Evolutionary conservation across 2,113 vertebrate genomes (phyloP).

Genomic region (Helogale parvula): DNA sequence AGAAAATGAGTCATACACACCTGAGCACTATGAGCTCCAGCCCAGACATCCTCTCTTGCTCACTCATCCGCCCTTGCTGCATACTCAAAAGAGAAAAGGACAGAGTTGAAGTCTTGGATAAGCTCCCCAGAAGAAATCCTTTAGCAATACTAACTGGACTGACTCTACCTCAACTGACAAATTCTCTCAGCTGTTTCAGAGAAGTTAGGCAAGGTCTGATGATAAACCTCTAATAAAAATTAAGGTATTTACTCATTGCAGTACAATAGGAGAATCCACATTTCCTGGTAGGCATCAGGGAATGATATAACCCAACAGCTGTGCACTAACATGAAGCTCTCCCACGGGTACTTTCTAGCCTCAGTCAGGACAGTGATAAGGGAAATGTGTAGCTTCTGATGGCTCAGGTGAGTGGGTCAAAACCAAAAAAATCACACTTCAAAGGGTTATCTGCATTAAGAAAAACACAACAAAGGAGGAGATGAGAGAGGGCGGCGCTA

Average conservation of each 20-base stretch:
- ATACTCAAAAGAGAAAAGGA: neutral
- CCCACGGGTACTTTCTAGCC: slow-evolving; percentile 39
- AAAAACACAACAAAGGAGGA: slow-evolving; percentile 69
- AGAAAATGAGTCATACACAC: slow-evolving; percentile 52
- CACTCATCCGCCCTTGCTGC: slow-evolving; percentile 14
- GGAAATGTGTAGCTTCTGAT: slow-evolving; percentile 32
- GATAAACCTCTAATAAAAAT: slow-evolving; percentile 73
- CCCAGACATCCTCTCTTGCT: slow-evolving; percentile 12
- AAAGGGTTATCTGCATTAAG: slow-evolving; percentile 68
- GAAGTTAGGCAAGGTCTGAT: slow-evolving; percentile 60
- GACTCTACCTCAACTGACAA: slow-evolving; percentile 51
- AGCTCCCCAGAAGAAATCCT: slow-evolving; percentile 42
- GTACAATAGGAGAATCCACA: slow-evolving; percentile 54
- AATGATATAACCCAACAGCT: slow-evolving; percentile 60
- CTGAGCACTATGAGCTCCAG: neutral
- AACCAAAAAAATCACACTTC: slow-evolving; percentile 50
- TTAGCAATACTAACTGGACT: slow-evolving; percentile 15
- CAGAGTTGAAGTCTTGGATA: neutral
- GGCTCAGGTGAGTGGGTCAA: slow-evolving; percentile 56
- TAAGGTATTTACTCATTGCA: slow-evolving; percentile 59
- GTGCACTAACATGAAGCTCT: slow-evolving; percentile 27
- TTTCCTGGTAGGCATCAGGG: slow-evolving; percentile 36
- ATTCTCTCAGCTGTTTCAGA: slow-evolving; percentile 44
- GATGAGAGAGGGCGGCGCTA: slow-evolving; percentile 61
- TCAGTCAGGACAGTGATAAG: slow-evolving; percentile 59